Percentiles rank a stretch among this genome's conserved stretches.
Conservation (phyloP, 2,113 vertebrate genomes). For the Leptobrachium leishanense region DNA sequence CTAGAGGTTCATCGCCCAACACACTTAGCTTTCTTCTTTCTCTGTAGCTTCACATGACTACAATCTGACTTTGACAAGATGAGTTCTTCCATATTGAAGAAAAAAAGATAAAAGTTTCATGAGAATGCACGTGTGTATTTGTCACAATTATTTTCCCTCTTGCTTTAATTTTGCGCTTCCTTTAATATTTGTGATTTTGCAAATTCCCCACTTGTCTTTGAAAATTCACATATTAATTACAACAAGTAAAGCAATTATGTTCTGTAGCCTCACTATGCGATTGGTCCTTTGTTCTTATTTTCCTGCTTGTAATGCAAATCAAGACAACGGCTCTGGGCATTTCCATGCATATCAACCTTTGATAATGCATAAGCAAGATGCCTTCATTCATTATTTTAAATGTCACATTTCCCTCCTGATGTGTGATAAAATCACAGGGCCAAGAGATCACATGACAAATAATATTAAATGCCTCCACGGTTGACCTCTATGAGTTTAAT, state of each 20-base stretch:
- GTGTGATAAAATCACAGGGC: slow-evolving; percentile 27
- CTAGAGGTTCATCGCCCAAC: too few species aligned
- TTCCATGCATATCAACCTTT: slow-evolving; percentile 39
- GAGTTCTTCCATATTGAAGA: too few species aligned
- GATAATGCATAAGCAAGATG: slow-evolving; percentile 18
- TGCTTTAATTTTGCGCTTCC: too few species aligned
- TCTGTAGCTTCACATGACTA: too few species aligned
- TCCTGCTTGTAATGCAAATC: slow-evolving; percentile 5
- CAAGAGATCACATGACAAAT: slow-evolving; percentile 17
- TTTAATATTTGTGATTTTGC: too few species aligned
- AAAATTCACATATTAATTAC: too few species aligned
- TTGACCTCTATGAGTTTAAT: slow-evolving; percentile 25
- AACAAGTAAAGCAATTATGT: background rate
- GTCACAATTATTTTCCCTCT: too few species aligned
- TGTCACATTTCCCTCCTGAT: slow-evolving; percentile 32
- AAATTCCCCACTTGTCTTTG: too few species aligned
- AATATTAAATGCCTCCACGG: slow-evolving; percentile 14
- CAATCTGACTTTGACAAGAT: too few species aligned
- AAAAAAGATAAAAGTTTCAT: too few species aligned
- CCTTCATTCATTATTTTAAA: slow-evolving; percentile 37
- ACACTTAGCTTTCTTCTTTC: too few species aligned
- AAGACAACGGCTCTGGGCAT: slow-evolving; percentile 17
- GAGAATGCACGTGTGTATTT: too few species aligned
- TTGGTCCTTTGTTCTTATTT: background rate
- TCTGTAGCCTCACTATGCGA: background rate